Percentiles rank a stretch among this genome's conserved stretches.
Evolutionary conservation across 2,888 invertebrate species (phyloP).

Genomic region (Girardia tigrina): DNA sequence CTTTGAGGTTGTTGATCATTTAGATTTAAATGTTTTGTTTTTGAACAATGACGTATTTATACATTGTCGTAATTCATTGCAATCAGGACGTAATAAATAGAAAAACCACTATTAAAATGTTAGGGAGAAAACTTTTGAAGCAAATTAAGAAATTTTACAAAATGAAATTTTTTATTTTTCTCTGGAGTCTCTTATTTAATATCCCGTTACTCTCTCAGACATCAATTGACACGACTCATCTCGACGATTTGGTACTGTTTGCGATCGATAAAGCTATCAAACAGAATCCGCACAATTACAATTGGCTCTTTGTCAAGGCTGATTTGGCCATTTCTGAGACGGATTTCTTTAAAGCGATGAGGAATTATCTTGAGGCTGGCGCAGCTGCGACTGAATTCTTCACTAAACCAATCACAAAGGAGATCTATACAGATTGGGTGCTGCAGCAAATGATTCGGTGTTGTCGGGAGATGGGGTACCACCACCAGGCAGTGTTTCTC

Average conservation of each 20-base stretch:
- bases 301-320: conserved; percentile 24
- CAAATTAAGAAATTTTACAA: no score
- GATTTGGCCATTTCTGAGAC: conserved; percentile 40
- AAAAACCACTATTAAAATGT: no score
- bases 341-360: conserved; percentile 57
- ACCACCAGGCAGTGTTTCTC: conserved; percentile 58
- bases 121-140: no score
- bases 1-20: no score
- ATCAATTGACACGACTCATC: conserved; percentile 8
- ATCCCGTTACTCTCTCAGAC: no score
- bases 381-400: conserved; percentile 74
- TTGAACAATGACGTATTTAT: no score
- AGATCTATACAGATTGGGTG: conserved; percentile 66
- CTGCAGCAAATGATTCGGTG: conserved; percentile 64
- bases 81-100: no score
- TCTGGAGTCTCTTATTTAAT: no score
- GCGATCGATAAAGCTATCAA: conserved; percentile 15
- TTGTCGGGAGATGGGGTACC: conserved; percentile 69
- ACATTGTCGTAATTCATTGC: no score
- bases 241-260: conserved; percentile 1
- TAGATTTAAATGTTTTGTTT: no score
- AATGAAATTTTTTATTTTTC: no score
- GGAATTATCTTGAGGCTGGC: conserved; percentile 70
- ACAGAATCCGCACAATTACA: conserved; percentile 41
- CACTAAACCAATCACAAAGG: conserved; percentile 60